Percentiles rank a stretch among this genome's conserved stretches.
These are phyloP conservation scores for Craseonycteris thonglongyai DNA, from an alignment of 2,113 vertebrate genomes.

Conservation along the genomic window DNA sequence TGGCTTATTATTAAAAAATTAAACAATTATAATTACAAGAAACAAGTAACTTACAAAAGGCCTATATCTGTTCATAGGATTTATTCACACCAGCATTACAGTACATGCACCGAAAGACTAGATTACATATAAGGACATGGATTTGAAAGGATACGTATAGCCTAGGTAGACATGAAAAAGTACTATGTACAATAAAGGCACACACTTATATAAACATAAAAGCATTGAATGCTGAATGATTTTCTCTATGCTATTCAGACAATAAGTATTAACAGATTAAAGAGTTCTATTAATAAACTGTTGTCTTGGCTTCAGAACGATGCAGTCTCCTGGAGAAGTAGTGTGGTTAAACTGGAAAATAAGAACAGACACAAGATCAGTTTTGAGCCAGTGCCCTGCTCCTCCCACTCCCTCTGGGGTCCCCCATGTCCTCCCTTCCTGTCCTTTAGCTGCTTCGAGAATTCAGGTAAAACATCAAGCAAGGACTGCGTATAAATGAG, in stretches of 20 bases:
- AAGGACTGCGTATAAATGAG: background rate
- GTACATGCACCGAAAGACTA: slow-evolving; percentile 82
- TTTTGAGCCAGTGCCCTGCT: too few species aligned
- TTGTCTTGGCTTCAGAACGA: slow-evolving; percentile 61
- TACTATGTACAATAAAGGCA: slow-evolving; percentile 84
- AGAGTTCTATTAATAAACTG: slow-evolving; percentile 70
- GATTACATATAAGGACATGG: slow-evolving; percentile 75
- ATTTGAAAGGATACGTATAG: slow-evolving; percentile 72
- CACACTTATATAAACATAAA: slow-evolving; percentile 92
- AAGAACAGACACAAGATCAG: background rate
- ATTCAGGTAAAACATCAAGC: too few species aligned
- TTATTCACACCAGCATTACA: slow-evolving; percentile 82
- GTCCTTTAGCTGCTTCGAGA: rapidly evolving
- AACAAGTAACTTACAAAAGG: slow-evolving; percentile 85
- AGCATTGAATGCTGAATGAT: slow-evolving; percentile 90
- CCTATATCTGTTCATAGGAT: slow-evolving; percentile 76
- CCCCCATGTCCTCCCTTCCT: too few species aligned
- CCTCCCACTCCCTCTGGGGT: too few species aligned
- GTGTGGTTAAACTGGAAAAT: slow-evolving; percentile 90
- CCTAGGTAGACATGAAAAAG: slow-evolving; percentile 78
- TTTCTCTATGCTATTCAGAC: slow-evolving; percentile 86
- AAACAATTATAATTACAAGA: slow-evolving; percentile 82
- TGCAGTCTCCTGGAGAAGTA: slow-evolving; percentile 95
- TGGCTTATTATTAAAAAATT: slow-evolving; percentile 80
- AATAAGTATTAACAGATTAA: slow-evolving; percentile 79